phyloP scores from a whole-genome alignment of 1,140 invertebrate species.

The Daktulosphaira vitifoliae region DNA sequence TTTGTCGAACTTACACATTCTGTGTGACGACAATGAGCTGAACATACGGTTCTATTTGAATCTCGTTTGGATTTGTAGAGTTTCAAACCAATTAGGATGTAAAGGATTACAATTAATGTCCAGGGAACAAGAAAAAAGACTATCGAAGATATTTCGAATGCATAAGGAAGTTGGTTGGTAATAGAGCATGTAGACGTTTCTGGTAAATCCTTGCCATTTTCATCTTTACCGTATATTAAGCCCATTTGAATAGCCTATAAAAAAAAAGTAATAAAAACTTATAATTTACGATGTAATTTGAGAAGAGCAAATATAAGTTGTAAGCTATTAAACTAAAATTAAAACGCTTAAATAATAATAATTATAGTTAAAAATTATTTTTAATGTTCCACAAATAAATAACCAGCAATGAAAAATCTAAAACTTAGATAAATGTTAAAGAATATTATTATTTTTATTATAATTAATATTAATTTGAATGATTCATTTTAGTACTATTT shows the following conservation, averaged over 20 bases:
- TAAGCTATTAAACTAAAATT: too few relatives aligned
- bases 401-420: too few relatives aligned
- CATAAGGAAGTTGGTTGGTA: conserved; percentile 44
- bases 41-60: conserved; percentile 39
- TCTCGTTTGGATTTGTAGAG: conserved; percentile 54
- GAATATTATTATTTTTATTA: too few relatives aligned
- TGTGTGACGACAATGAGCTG: conserved; percentile 33
- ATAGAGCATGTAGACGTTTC: background rate
- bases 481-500: too few relatives aligned
- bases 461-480: too few relatives aligned
- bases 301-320: too few relatives aligned
- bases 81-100: conserved; percentile 68
- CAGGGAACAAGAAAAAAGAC: conserved; percentile 80
- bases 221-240: background rate
- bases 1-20: conserved; percentile 14
- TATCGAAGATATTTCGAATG: conserved; percentile 75
- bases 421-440: too few relatives aligned
- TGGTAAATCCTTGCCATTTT: background rate
- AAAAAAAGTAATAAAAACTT: background rate
- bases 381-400: too few relatives aligned
- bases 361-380: too few relatives aligned
- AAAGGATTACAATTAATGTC: conserved; percentile 73
- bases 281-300: too few relatives aligned
- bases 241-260: conserved; percentile 25
- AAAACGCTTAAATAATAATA: too few relatives aligned